Conservation (phyloP, 2,888 invertebrate genomes). For the Strigamia crassipes region DNA sequence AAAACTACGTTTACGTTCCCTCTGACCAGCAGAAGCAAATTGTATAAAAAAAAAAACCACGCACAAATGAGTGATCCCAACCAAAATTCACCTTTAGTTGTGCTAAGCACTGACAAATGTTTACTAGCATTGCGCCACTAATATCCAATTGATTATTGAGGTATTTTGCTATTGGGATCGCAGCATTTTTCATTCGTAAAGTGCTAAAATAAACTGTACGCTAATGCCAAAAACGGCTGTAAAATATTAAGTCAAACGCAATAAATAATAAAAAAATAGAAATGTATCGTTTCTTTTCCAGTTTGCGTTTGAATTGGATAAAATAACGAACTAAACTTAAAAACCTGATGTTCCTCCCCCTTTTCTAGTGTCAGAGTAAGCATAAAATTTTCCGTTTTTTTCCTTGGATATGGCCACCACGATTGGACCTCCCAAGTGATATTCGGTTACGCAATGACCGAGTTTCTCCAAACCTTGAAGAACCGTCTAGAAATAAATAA, state of each 20-base stretch:
- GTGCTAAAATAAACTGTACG: background rate
- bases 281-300: no score
- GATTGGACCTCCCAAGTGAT: constrained; percentile 50
- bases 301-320: no score
- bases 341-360: constrained; percentile 50
- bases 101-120: no score
- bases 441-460: constrained; percentile 48
- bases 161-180: background rate
- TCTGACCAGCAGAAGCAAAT: constrained; percentile 21
- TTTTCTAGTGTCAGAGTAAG: constrained; percentile 49
- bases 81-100: no score
- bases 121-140: no score
- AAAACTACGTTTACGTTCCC: background rate
- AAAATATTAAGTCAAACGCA: background rate
- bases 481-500: constrained; percentile 39
- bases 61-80: background rate
- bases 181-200: background rate
- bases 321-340: background rate
- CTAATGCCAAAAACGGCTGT: background rate
- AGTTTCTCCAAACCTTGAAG: constrained; percentile 48
- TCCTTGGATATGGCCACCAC: constrained; percentile 48
- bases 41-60: background rate
- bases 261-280: no score
- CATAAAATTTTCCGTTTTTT: constrained; percentile 45
- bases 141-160: no score